phyloP scores from a whole-genome alignment of 2,888 invertebrate genomes.

The Brenthis hecate region DNA sequence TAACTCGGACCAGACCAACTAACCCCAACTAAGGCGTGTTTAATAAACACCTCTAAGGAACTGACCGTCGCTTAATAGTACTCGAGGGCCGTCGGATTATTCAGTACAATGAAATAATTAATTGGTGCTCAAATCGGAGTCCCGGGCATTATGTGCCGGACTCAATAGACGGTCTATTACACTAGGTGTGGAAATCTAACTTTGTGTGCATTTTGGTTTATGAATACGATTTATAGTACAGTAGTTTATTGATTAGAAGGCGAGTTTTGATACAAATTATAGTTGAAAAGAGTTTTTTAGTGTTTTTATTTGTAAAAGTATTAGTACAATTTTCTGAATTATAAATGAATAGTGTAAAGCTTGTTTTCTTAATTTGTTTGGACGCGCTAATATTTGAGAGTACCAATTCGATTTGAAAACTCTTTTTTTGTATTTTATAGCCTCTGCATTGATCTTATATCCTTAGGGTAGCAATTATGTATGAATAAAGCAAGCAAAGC shows the following conservation, averaged over 20 bases:
- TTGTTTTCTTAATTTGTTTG: too few species aligned
- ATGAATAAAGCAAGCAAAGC: too few species aligned
- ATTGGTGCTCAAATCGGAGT: constrained; percentile 76
- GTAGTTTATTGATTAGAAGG: constrained; percentile 1
- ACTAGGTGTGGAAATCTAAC: constrained; percentile 42
- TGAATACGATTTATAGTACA: constrained; percentile 1
- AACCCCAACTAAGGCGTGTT: constrained; percentile 60
- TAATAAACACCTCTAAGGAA: constrained; percentile 79
- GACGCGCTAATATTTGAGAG: too few species aligned
- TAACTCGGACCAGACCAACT: constrained; percentile 43
- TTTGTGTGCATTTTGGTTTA: constrained; percentile 16
- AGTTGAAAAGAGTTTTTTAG: too few species aligned
- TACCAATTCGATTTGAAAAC: too few species aligned
- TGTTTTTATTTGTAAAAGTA: too few species aligned
- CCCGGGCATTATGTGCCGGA: constrained; percentile 55
- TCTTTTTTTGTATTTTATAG: too few species aligned
- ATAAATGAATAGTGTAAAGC: too few species aligned
- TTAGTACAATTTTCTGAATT: too few species aligned
- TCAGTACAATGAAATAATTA: constrained; percentile 78
- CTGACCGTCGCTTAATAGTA: constrained; percentile 76
- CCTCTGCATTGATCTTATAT: too few species aligned
- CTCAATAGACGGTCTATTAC: constrained; percentile 65
- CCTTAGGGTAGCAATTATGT: too few species aligned
- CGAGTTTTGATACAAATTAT: too few species aligned
- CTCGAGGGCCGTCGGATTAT: constrained; percentile 67